Base-by-base conservation (phyloP, 2,797 vertebrate genomes). In the Lepilemur ruficaudatus region DNA sequence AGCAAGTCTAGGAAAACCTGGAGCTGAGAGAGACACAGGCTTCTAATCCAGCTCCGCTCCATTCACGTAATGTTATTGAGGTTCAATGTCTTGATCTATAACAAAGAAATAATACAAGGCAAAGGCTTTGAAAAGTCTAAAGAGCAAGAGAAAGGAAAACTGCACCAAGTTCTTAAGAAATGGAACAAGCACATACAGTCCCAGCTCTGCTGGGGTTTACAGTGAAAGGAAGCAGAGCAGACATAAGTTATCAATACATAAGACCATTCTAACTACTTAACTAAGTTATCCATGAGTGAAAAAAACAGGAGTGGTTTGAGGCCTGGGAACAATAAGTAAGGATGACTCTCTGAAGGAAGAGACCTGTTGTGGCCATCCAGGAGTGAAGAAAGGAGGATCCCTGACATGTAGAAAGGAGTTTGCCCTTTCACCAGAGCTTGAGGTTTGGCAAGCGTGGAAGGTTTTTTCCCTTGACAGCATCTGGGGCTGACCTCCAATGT, bases 91-190 rank as follows among this genome's bases (percentile, higher is more conserved):
- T 55, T 80, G 52, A 75, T 43, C 72, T 67, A 7, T 57, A 76
- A 90, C 38, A 72, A n/a, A 91, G 83, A 92, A 92, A 67, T 84
- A 69, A 57, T 30, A 87, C n/a, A 22, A 25, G 15, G 28, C 61
- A 76, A 89, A 91, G n/a, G 25, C 67, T 96, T 92, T 96, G 63
- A 82, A 81, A 93, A 93, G 65, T 93, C 41, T 43, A 46, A 87
- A 91, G 85, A 89, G 55, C 35, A 43, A 93, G 55, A 72, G 70
- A 90, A 95, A 72, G 35, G 61, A 93, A 72, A 73, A 23, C 50
- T 61, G 43, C 67, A 48, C 30, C 18, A n/a, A 83, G 80, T 17
- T 92, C 72, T 72, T 57, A 65, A 70, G 57, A 91, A 73, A 94
- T 35, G n/a, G 55, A 91, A 87, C 7, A n/a, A 72, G 50, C 38